phyloP scores from a whole-genome alignment of 2,113 vertebrate species.

The Dromiciops gliroides region DNA sequence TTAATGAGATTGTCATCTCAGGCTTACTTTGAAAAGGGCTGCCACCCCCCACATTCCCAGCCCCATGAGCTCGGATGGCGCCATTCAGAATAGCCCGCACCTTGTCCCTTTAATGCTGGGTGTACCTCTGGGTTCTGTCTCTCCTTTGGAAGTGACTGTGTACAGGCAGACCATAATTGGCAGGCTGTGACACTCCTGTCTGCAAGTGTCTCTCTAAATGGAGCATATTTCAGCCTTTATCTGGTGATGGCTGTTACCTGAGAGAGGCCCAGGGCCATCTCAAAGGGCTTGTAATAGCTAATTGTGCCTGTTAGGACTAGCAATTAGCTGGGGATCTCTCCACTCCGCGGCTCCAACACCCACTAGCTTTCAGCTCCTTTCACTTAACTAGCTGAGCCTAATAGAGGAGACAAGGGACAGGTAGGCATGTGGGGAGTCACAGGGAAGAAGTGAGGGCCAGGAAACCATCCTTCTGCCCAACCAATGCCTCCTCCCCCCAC shows the following conservation, averaged over 20 bases:
- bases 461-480: neutral
- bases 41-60: neutral
- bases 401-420: conserved; percentile 80
- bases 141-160: conserved; percentile 83
- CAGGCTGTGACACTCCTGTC: conserved; percentile 88
- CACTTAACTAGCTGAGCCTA: conserved; percentile 83
- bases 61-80: conserved; percentile 38
- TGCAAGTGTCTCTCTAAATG: conserved; percentile 85
- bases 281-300: conserved; percentile 89
- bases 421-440: conserved; percentile 56
- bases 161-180: conserved; percentile 86
- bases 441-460: conserved; percentile 28
- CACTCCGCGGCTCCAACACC: conserved; percentile 82
- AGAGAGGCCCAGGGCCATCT: conserved; percentile 87
- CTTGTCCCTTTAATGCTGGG: conserved; percentile 79
- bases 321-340: conserved; percentile 87
- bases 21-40: conserved; percentile 73
- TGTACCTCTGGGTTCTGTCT: conserved; percentile 78
- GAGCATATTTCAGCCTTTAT: conserved; percentile 85
- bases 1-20: neutral
- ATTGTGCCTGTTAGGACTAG: conserved; percentile 89
- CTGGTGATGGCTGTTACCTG: conserved; percentile 88
- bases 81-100: conserved; percentile 75
- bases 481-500: neutral
- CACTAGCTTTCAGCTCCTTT: conserved; percentile 83